phyloP scores from a whole-genome alignment of 2,888 invertebrate genomes.

The Drosophila glabriapex region DNA sequence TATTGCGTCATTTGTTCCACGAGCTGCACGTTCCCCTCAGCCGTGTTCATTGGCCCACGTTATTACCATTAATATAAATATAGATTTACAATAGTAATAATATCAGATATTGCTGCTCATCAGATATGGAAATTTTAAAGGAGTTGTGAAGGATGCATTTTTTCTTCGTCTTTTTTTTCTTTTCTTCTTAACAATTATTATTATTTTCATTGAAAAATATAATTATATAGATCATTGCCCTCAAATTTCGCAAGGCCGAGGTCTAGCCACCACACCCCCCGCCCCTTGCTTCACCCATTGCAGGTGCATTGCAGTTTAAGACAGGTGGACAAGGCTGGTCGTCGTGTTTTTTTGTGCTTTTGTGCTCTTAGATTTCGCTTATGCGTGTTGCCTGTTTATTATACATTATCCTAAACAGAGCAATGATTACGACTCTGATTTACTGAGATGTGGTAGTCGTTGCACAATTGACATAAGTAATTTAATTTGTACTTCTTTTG shows the following conservation, averaged over 20 bases:
- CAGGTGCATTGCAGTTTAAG: constrained; percentile 38
- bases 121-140: neutral
- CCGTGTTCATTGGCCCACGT: neutral
- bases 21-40: neutral
- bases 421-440: neutral
- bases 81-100: neutral
- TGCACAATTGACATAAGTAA: neutral
- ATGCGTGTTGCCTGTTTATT: constrained; percentile 10
- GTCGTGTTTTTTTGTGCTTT: neutral
- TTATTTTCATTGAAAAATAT: neutral
- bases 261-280: neutral
- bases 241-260: constrained; percentile 29
- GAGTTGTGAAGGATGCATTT: neutral
- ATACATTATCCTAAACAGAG: neutral
- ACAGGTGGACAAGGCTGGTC: constrained; percentile 35
- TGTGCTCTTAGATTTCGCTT: neutral
- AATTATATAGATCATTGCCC: neutral
- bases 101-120: neutral
- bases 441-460: neutral
- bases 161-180: neutral
- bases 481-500: neutral
- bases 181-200: neutral
- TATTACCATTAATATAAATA: neutral
- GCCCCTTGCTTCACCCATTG: constrained; percentile 7
- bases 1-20: constrained; percentile 31